phyloP scores from a whole-genome alignment of 92 coral and sea anemone genomes.

The Scolanthus callimorphus region DNA sequence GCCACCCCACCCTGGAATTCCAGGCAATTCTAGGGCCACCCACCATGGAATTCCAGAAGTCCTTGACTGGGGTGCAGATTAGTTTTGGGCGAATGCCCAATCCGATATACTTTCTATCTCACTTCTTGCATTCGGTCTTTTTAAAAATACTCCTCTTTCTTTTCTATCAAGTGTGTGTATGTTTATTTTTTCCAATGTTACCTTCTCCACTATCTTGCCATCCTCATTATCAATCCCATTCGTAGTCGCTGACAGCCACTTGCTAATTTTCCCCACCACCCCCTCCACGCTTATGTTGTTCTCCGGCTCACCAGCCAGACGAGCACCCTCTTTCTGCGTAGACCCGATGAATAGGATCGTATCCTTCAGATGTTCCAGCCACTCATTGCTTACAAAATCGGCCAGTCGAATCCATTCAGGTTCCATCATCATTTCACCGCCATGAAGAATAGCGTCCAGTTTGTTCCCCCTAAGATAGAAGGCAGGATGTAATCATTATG shows the following conservation, averaged over 20 bases:
- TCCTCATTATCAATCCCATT: conserved; percentile 90
- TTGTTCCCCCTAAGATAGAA: conserved; percentile 76
- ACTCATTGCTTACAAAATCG: conserved; percentile 74
- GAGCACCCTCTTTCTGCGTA: conserved; percentile 74
- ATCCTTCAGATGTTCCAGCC: conserved; percentile 74
- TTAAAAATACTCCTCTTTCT: no score
- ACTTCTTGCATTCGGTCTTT: no score
- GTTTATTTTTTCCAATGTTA: no score
- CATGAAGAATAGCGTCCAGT: conserved; percentile 66
- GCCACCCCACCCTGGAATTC: no score
- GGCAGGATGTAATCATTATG: not conserved
- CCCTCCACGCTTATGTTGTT: conserved; percentile 64
- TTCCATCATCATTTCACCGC: conserved; percentile 80
- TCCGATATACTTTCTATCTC: no score
- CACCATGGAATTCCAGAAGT: no score
- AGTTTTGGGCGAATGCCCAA: no score
- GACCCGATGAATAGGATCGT: conserved; percentile 78
- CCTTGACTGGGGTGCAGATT: no score
- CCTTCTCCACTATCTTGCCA: conserved; percentile 88
- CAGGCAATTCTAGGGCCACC: no score
- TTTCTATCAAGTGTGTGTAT: no score
- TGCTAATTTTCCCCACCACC: conserved; percentile 58
- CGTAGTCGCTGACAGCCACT: conserved; percentile 87
- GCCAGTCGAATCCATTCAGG: conserved; percentile 93
- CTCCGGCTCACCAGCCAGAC: conserved; percentile 58